Evolutionary conservation across 2,797 vertebrate species (phyloP), one percentile per base, ranked within the genome.

Genomic region (Sparus aurata): DNA sequence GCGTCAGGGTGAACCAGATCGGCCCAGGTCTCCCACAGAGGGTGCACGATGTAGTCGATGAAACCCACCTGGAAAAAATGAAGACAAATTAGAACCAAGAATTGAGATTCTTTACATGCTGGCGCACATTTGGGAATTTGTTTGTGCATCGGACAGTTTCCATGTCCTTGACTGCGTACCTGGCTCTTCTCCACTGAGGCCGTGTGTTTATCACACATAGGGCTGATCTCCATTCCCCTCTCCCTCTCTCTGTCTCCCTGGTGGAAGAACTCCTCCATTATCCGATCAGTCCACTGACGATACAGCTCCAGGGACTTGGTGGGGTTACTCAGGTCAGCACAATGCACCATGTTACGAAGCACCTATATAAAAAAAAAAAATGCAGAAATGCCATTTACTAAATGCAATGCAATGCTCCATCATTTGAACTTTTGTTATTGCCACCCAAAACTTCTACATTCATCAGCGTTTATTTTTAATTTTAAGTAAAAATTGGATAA

Each of bases 231-330:
- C 97, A 99, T 99, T 1, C 98, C 98, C 6, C 97, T 94, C 83
- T 99, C 98, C 61, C 98, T 84, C 82, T 99, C 98, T 22, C 97
- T 93, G 94, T 99, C 98, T 46, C 98, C 98, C 90, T 99, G 98
- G 87, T 99, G 98, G 95, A 99, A 99, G 93, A 99, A 99, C 88
- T 99, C 98, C 41, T 99, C 98, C 98, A 99, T 99, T 92, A 99
- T 99, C 76, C 98, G 95, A 86, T 99, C 98, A 0, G 98, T 99
- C 98, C 98, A 99, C 87, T 99, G 98, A 8, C 98, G 95, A 87
- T 99, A 99, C 62, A 99, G 89, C 93, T 99, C 98, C 94, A 99
- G 92, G 4, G 98, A 98, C 91, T 99, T 99, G 2, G 98, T 99
- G 91, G 98, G 98, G 80, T 99, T 99, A 64, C 98, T 99, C 86